Evolutionary conservation across 2,888 invertebrate genomes (phyloP), one percentile per base, ranked within the genome.

Genomic region (Pocota personata): DNA sequence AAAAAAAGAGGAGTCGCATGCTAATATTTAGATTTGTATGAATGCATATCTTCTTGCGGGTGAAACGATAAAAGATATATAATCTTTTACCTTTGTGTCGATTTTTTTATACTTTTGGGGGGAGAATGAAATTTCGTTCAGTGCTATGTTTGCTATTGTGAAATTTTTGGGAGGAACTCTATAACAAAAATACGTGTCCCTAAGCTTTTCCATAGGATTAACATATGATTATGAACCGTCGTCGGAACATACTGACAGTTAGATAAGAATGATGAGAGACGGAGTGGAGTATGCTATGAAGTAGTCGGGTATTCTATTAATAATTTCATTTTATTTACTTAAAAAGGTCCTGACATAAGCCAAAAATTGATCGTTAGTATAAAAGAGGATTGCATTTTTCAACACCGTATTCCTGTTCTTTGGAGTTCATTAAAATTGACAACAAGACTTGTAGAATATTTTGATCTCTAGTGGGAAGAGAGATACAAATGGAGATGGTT

Each of bases 171-270:
- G 16, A n/a, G 40, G 24, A 48, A 24, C 50, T 27, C 12, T 21
- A 37, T 16, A 16, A 55, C 24, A 27, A 40, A 43, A 55, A 21
- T 35, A 55, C 77, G 72, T 82, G 77, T 67, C 37, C 40, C 27
- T 32, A 50, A 43, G 73, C 43, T 40, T 55, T 50, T 64, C 37
- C 60, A 27, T 24, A 10, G 57, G 57, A 83, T 83, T 83, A 83
- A 67, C 79, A 79, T 84, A 69, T 73, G 79, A 75, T 84, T 79
- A 78, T 73, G 62, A 73, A 73, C 58, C 27, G 58, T 73, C 48
- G 27, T 4, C 37, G 24, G 35, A 64, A 48, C 46, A 66, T 27
- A 72, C 30, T 14, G 43, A 32, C 60, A n/a, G 40, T 50, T 52
- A 58, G 52, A 77, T 77, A 66, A 64, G 55, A 55, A n/a, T 57